phyloP scores from a whole-genome alignment of 2,797 vertebrate species.

The Takifugu ocellatus region DNA sequence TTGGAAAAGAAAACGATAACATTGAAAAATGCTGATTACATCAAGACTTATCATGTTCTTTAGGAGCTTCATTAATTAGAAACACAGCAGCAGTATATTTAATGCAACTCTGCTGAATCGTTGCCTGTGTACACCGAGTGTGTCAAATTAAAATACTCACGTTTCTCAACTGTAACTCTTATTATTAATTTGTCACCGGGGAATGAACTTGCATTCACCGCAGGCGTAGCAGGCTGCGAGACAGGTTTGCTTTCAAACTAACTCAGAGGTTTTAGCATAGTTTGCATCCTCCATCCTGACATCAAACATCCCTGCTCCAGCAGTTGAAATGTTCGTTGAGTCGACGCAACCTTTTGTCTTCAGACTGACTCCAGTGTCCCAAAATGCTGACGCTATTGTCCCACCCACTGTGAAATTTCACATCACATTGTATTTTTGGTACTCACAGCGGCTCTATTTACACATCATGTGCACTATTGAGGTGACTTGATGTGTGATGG shows the following conservation, averaged over 20 bases:
- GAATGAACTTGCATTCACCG: too few relatives aligned
- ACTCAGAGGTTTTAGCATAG: not conserved
- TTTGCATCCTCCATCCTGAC: not conserved
- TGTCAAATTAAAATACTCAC: too few relatives aligned
- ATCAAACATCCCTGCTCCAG: not conserved
- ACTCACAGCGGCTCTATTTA: slow-evolving; percentile 25
- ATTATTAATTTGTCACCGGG: too few relatives aligned
- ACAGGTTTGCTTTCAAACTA: not conserved
- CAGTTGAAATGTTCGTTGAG: not conserved
- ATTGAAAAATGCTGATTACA: too few relatives aligned
- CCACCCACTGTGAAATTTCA: not conserved
- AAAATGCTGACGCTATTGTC: slow-evolving; percentile 15
- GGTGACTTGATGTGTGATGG: slow-evolving; percentile 18
- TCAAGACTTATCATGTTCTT: too few relatives aligned
- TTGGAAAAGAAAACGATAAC: too few relatives aligned
- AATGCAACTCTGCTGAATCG: too few relatives aligned
- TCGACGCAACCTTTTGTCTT: not conserved
- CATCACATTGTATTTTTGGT: slow-evolving; percentile 10
- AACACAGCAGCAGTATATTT: too few relatives aligned
- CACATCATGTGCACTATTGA: not conserved
- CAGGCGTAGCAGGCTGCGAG: not conserved
- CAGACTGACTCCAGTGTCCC: not conserved
- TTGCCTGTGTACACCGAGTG: too few relatives aligned
- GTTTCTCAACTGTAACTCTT: too few relatives aligned
- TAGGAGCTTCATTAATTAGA: too few relatives aligned